Percentiles rank a stretch among this genome's conserved stretches.
phyloP scores from a whole-genome alignment of 2,113 vertebrate genomes.

The Isichthys henryi region DNA sequence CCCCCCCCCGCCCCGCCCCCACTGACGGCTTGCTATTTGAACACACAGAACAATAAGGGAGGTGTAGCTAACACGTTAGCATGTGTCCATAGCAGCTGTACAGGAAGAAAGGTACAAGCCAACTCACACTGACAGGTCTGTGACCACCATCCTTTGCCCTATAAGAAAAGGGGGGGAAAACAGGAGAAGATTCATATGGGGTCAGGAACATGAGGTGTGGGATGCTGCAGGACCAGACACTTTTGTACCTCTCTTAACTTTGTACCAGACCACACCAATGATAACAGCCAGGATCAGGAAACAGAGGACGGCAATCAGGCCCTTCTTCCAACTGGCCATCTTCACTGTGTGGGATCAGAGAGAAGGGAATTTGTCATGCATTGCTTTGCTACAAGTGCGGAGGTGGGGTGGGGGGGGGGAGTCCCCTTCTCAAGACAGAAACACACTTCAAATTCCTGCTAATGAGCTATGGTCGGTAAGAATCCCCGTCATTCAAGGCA shows the following conservation, averaged over 20 bases:
- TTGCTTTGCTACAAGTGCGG: background rate
- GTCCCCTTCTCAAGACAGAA: background rate
- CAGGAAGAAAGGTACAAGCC: slow-evolving; percentile 44
- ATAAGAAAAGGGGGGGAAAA: slow-evolving; percentile 42
- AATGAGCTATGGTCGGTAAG: background rate
- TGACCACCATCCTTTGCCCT: slow-evolving; percentile 56
- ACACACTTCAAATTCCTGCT: background rate
- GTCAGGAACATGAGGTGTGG: slow-evolving; percentile 43
- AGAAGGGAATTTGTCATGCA: background rate
- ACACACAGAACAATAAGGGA: background rate
- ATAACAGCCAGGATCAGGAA: slow-evolving; percentile 35
- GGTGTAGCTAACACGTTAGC: too few species aligned
- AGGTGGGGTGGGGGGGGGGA: background rate
- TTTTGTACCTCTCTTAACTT: slow-evolving; percentile 59
- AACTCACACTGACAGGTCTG: slow-evolving; percentile 69
- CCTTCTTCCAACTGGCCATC: slow-evolving; percentile 59
- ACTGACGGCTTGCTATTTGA: background rate
- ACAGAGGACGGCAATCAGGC: slow-evolving; percentile 36
- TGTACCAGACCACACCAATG: slow-evolving; percentile 39
- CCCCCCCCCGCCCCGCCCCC: too few species aligned
- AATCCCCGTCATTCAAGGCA: background rate
- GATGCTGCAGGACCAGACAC: slow-evolving; percentile 47
- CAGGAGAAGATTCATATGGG: slow-evolving; percentile 45
- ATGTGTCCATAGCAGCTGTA: background rate
- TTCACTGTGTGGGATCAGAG: slow-evolving; percentile 40